These are phyloP conservation scores for Lethenteron reissneri DNA, from an alignment of 2,113 vertebrate genomes.

Conservation along the genomic window DNA sequence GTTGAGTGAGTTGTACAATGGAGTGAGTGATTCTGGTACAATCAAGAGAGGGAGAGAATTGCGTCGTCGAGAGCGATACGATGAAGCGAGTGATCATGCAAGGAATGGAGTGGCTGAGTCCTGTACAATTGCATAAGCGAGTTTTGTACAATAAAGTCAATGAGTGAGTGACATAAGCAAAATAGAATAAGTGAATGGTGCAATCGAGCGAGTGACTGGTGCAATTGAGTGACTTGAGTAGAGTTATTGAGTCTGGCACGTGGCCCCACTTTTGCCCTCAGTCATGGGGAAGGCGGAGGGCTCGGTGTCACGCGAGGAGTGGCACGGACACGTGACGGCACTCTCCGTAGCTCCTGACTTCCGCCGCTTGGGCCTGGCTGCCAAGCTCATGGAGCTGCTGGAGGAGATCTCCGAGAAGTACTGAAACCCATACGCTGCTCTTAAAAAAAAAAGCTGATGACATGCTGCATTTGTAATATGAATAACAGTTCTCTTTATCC, in stretches of 20 bases:
- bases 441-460: too few species aligned
- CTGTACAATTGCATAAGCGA: too few species aligned
- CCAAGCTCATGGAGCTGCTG: constrained; percentile 80
- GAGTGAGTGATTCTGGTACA: too few species aligned
- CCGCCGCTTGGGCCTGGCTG: constrained; percentile 61
- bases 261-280: constrained; percentile 14
- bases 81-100: too few species aligned
- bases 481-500: too few species aligned
- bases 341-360: constrained; percentile 83
- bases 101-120: too few species aligned
- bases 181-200: not conserved
- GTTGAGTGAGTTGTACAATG: too few species aligned
- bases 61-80: too few species aligned
- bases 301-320: constrained; percentile 73
- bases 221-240: not conserved
- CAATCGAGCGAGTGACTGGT: not conserved
- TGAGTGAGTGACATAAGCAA: not conserved
- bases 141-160: not conserved
- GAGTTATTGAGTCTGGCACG: not conserved
- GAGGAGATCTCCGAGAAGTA: constrained; percentile 93
- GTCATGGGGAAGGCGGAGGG: constrained; percentile 95
- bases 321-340: constrained; percentile 82
- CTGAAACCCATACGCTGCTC: constrained; percentile 1
- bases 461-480: too few species aligned
- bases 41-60: too few species aligned